Conservation (phyloP, 2,888 invertebrate genomes). For the Drosophila limbata region DNA sequence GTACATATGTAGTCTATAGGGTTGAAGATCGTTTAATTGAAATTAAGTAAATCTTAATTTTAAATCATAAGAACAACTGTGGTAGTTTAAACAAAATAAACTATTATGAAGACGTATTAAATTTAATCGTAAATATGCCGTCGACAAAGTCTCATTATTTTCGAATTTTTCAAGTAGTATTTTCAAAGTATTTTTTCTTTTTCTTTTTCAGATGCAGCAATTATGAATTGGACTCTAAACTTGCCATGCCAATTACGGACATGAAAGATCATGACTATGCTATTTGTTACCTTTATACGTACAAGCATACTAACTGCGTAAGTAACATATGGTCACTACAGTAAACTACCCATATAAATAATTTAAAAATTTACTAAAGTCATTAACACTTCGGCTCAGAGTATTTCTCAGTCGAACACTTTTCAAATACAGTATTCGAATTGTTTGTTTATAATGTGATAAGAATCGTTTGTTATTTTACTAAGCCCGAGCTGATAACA, state of each 20-base stretch:
- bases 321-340: not conserved
- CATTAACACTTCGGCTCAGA: not conserved
- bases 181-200: too few species aligned
- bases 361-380: not conserved
- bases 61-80: not conserved
- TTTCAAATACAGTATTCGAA: not conserved
- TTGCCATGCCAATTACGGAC: not conserved
- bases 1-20: not conserved
- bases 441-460: slow-evolving; percentile 22
- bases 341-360: not conserved
- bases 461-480: slow-evolving; percentile 34
- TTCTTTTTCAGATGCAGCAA: slow-evolving; percentile 15
- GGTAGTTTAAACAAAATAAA: not conserved
- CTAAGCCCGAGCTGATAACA: slow-evolving; percentile 38
- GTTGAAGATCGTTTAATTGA: slow-evolving; percentile 6
- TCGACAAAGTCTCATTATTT: not conserved
- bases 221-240: not conserved
- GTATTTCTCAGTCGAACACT: slow-evolving; percentile 24
- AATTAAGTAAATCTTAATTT: slow-evolving; percentile 9
- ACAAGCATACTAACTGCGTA: slow-evolving; percentile 1
- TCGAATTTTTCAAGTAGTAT: not conserved
- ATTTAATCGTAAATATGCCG: not conserved
- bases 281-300: slow-evolving; percentile 1
- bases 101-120: not conserved
- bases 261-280: slow-evolving; percentile 7